Percentiles rank a stretch among this genome's conserved stretches.
Evolutionary conservation across 2,113 vertebrate species (phyloP).

Genomic region (Pionites leucogaster): DNA sequence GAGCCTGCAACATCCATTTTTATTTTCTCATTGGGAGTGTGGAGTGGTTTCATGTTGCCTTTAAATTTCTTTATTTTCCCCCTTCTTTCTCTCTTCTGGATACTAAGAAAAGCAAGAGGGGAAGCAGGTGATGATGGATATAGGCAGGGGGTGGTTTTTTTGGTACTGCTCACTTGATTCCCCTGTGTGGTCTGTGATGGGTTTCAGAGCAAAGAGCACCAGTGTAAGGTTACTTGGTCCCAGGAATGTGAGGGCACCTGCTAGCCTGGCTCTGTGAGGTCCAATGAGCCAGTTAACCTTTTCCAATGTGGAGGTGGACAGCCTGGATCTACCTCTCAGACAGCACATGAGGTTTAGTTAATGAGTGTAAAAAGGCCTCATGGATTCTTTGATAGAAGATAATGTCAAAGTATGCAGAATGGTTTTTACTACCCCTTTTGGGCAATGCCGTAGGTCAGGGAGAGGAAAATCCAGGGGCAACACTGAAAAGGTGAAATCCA

Average conservation of each 20-base stretch:
- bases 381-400: not conserved
- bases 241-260: not conserved
- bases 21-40: slow-evolving; percentile 68
- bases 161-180: not conserved
- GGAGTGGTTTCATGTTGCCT: slow-evolving; percentile 55
- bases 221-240: not conserved
- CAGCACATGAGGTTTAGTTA: not conserved
- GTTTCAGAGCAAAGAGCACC: not conserved
- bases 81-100: slow-evolving; percentile 32
- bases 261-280: not conserved
- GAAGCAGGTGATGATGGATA: slow-evolving; percentile 36
- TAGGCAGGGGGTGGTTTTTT: not conserved
- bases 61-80: not conserved
- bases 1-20: slow-evolving; percentile 72
- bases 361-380: not conserved
- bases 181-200: slow-evolving; percentile 34
- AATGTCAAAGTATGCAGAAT: not conserved
- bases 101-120: slow-evolving; percentile 59
- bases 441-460: not conserved
- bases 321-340: not conserved
- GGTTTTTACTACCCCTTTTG: not conserved
- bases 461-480: not conserved
- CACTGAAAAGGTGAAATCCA: not conserved
- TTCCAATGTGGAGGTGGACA: not conserved
- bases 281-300: not conserved